Conservation (phyloP, 2,113 vertebrate genomes). For the Pelecanus crispus region DNA sequence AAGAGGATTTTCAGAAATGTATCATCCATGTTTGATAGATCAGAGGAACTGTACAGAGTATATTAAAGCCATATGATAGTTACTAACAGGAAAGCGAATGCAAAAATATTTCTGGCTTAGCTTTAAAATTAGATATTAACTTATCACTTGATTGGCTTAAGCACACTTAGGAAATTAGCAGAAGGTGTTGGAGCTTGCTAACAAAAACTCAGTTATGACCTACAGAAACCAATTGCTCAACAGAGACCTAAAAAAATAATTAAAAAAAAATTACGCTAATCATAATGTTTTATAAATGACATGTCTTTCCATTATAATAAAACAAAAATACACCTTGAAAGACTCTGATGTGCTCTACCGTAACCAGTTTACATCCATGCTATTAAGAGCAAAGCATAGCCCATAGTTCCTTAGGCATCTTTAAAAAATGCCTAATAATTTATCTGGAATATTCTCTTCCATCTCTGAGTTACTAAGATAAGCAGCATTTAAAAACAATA, state of each 20-base stretch:
- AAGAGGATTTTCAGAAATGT: conserved; percentile 35
- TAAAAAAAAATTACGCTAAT: not conserved
- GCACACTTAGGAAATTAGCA: not conserved
- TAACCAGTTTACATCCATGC: not conserved
- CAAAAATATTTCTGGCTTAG: not conserved
- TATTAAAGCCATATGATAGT: conserved; percentile 9
- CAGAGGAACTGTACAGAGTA: not conserved
- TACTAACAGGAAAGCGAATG: not conserved
- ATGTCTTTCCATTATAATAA: not conserved
- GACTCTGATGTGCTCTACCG: not conserved
- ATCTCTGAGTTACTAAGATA: not conserved
- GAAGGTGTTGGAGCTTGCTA: not conserved
- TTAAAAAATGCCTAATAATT: not conserved
- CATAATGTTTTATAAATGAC: not conserved
- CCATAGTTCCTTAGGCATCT: not conserved
- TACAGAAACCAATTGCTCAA: not conserved
- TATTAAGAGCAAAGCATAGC: not conserved
- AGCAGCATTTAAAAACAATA: not conserved
- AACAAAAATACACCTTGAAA: not conserved
- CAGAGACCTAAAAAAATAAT: not conserved
- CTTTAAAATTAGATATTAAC: not conserved
- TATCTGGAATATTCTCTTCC: not conserved
- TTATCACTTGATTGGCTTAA: not conserved
- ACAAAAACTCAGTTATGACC: not conserved
- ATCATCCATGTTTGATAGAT: conserved; percentile 29